Percentiles rank a stretch among this genome's conserved stretches.
phyloP scores from a whole-genome alignment of 2,113 vertebrate genomes.

The Andinoacara biseriatus region DNA sequence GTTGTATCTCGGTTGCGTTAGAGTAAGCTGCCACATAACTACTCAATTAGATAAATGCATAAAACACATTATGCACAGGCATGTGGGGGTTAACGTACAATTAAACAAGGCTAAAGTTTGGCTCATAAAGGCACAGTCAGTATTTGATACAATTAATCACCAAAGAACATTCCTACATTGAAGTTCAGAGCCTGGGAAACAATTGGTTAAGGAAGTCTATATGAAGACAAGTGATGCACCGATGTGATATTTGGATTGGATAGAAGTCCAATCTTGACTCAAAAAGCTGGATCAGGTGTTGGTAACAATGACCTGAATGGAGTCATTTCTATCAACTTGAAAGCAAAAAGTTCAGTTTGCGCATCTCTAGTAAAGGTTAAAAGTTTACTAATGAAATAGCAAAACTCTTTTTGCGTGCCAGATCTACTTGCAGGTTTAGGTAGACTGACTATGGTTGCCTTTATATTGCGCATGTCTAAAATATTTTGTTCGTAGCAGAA shows the following conservation, averaged over 20 bases:
- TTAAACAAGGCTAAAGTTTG: background rate
- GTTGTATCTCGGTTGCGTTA: background rate
- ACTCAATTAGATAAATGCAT: background rate
- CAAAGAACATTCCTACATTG: too few species aligned
- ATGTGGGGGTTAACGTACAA: background rate
- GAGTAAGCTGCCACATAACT: background rate
- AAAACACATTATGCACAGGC: background rate
- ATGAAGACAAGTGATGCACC: background rate
- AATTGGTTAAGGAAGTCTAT: background rate
- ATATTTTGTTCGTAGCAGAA: background rate
- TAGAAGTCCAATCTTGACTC: background rate
- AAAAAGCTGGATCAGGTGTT: background rate
- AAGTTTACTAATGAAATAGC: background rate
- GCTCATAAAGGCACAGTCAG: background rate
- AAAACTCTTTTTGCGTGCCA: background rate
- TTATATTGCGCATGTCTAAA: background rate
- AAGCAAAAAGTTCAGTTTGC: background rate
- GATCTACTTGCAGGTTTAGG: background rate
- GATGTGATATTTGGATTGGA: background rate
- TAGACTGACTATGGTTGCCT: background rate
- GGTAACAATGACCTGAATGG: background rate
- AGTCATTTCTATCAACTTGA: background rate
- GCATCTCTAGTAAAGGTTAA: background rate
- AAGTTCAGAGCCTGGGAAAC: background rate
- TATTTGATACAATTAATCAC: too few species aligned